Conservation (phyloP, 2,888 invertebrate genomes). For the Cephus pulcher region DNA sequence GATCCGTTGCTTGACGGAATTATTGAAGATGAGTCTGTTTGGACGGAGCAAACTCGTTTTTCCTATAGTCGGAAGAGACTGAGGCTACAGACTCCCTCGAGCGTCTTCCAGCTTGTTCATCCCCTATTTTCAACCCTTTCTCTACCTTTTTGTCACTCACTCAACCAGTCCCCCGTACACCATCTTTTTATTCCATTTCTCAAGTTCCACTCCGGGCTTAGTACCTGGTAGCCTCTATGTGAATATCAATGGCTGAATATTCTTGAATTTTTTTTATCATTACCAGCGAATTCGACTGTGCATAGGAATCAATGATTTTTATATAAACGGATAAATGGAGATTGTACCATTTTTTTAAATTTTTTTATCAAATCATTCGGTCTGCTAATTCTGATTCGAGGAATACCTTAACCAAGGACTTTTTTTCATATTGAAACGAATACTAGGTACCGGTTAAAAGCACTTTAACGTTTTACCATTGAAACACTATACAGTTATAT, state of each 20-base stretch:
- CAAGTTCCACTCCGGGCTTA: not conserved
- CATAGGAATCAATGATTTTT: not conserved
- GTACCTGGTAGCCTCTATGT: not conserved
- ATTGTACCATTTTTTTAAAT: not conserved
- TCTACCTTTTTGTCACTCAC: not conserved
- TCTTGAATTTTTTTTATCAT: not conserved
- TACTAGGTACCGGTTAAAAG: not conserved
- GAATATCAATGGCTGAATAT: not conserved
- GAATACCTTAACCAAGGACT: not conserved
- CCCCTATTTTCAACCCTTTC: not conserved
- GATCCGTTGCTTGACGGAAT: not conserved
- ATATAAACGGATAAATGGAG: not conserved
- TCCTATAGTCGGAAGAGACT: constrained; percentile 14
- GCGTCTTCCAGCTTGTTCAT: constrained; percentile 27
- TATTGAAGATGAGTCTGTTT: constrained; percentile 22
- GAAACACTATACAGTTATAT: not conserved
- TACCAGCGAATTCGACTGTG: not conserved
- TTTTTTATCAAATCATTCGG: not conserved
- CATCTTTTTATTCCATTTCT: not conserved
- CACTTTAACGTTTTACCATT: not conserved
- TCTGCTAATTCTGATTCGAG: not conserved
- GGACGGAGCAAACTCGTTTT: constrained; percentile 27
- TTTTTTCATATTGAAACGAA: not conserved
- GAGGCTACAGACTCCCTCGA: constrained; percentile 32
- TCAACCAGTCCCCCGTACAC: not conserved